These are phyloP conservation scores for Crax fasciolata DNA, from an alignment of 2,797 vertebrate genomes.

Conservation along the genomic window DNA sequence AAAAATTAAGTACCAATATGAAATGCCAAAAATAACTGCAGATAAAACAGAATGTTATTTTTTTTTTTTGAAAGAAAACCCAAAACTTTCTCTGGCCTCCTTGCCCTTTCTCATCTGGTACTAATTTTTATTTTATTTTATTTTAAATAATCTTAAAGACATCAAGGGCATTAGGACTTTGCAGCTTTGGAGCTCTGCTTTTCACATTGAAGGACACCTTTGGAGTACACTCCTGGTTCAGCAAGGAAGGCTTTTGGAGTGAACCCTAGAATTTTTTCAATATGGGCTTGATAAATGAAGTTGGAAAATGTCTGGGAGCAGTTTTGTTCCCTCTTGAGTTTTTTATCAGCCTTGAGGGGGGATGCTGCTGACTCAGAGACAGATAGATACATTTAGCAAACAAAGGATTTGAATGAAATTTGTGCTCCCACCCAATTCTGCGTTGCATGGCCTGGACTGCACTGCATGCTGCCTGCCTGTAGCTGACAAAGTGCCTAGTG, in stretches of 20 bases:
- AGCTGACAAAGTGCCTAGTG: not conserved
- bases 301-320: slow-evolving; percentile 17
- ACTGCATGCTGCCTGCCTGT: not conserved
- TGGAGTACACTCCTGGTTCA: slow-evolving; percentile 32
- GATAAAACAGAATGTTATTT: slow-evolving; percentile 52
- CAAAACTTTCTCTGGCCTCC: slow-evolving; percentile 40
- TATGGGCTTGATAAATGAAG: slow-evolving; percentile 14
- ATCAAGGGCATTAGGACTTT: slow-evolving; percentile 29
- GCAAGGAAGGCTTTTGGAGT: not conserved
- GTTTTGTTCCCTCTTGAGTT: slow-evolving; percentile 11
- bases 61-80: not conserved
- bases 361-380: slow-evolving; percentile 37
- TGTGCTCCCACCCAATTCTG: not conserved
- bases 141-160: slow-evolving; percentile 67
- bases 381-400: slow-evolving; percentile 21
- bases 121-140: slow-evolving; percentile 70
- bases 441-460: not conserved
- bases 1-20: slow-evolving; percentile 21
- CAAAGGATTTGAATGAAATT: slow-evolving; percentile 20
- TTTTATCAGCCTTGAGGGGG: slow-evolving; percentile 6
- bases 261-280: slow-evolving; percentile 28
- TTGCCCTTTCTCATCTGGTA: slow-evolving; percentile 62
- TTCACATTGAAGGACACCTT: slow-evolving; percentile 39
- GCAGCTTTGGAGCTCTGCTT: slow-evolving; percentile 56
- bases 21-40: slow-evolving; percentile 73